A percentile compares a stretch with the other conserved stretches of the same genome.
Conservation (phyloP, 2,113 vertebrate genomes). For the Pomatostomus ruficeps region DNA sequence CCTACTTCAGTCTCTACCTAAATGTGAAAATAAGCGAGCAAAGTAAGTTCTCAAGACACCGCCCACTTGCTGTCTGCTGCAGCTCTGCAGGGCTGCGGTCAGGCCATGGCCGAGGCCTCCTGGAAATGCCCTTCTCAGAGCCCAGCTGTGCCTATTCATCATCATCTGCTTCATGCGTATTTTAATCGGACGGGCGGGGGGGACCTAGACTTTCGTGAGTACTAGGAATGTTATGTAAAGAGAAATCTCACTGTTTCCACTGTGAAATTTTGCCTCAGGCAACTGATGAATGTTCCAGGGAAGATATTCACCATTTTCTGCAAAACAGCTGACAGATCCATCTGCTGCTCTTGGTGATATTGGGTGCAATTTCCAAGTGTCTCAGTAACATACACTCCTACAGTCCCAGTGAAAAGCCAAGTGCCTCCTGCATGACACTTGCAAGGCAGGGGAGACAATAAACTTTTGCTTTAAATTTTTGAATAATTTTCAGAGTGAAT, state of each 20-base stretch:
- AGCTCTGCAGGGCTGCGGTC: neutral
- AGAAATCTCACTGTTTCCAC: constrained; percentile 57
- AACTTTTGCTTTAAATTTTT: neutral
- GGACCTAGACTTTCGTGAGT: neutral
- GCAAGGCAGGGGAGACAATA: neutral
- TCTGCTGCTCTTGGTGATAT: constrained; percentile 51
- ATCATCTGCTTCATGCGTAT: constrained; percentile 51
- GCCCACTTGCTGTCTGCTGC: neutral
- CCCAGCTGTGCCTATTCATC: constrained; percentile 61
- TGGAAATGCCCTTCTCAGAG: neutral
- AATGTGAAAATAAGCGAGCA: neutral
- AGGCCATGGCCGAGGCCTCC: neutral
- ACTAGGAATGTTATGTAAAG: constrained; percentile 50
- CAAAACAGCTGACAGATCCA: constrained; percentile 61
- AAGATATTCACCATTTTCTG: constrained; percentile 60
- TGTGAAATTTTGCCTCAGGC: constrained; percentile 63
- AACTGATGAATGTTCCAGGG: constrained; percentile 58
- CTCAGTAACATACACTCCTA: neutral
- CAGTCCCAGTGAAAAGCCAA: neutral
- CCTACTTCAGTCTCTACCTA: neutral
- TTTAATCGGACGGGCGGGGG: neutral
- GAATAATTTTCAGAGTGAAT: neutral
- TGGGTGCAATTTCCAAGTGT: constrained; percentile 28
- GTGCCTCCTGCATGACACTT: neutral
- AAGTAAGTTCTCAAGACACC: neutral